Percentiles rank a stretch among this genome's conserved stretches.
Evolutionary conservation across 2,797 vertebrate genomes (phyloP).

Genomic region (Nannoperca australis): DNA sequence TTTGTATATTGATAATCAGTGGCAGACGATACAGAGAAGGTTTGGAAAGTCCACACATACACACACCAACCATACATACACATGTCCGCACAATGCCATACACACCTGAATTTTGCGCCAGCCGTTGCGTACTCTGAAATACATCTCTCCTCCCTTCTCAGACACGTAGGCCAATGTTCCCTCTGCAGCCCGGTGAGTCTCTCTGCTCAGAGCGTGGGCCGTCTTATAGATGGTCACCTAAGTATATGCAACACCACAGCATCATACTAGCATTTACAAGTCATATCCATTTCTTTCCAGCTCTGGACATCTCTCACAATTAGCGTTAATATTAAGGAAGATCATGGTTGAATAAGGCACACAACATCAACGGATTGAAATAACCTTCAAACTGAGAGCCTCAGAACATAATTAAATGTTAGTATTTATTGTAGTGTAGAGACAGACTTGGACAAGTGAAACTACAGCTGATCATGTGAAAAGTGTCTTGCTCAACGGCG

Average conservation of each 20-base stretch:
- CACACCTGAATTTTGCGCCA: constrained; percentile 93
- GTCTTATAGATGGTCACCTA: constrained; percentile 89
- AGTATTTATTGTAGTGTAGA: neutral
- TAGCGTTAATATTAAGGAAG: neutral
- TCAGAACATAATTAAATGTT: too few species aligned
- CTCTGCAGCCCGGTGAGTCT: constrained; percentile 84
- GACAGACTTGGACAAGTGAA: neutral
- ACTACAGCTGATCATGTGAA: neutral
- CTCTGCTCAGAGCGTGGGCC: constrained; percentile 85
- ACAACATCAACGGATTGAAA: neutral
- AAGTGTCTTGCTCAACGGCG: neutral
- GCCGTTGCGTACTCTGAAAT: constrained; percentile 87
- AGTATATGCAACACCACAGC: constrained; percentile 16
- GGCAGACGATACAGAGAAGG: neutral
- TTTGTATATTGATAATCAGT: neutral
- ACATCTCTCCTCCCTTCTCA: constrained; percentile 90
- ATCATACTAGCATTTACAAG: constrained; percentile 4
- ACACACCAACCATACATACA: neutral
- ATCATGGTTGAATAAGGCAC: neutral
- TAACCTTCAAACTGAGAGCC: neutral
- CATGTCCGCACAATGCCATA: neutral
- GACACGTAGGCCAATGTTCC: constrained; percentile 90
- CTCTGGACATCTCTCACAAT: neutral
- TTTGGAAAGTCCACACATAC: neutral
- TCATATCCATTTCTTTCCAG: neutral